These are phyloP conservation scores for Thaumatotibia leucotreta DNA, from an alignment of 1,140 invertebrate species.

Conservation along the genomic window DNA sequence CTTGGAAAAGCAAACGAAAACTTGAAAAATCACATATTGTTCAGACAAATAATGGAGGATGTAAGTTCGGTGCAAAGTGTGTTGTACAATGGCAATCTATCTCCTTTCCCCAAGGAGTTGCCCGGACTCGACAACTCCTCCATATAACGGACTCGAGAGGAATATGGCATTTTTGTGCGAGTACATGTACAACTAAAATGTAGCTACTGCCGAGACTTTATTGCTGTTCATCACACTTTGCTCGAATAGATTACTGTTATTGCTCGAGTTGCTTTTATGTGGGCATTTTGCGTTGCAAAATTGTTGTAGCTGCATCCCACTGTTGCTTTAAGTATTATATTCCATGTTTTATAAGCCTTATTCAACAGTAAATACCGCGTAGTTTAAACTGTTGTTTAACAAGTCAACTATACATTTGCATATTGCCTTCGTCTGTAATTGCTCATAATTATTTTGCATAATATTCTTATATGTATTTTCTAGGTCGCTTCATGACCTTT, in stretches of 20 bases:
- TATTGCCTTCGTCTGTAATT: not conserved
- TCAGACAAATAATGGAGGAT: constrained; percentile 28
- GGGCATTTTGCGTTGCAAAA: constrained; percentile 11
- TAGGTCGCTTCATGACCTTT: not conserved
- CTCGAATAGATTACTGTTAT: constrained; percentile 22
- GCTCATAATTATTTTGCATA: not conserved
- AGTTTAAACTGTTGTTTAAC: not conserved
- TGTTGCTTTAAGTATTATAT: not conserved
- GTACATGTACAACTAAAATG: constrained; percentile 18
- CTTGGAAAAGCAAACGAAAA: not conserved
- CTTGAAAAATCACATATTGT: constrained; percentile 13
- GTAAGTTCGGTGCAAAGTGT: constrained; percentile 25
- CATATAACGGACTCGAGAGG: constrained; percentile 23
- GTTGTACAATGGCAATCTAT: constrained; percentile 37
- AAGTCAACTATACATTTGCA: not conserved
- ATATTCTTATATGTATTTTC: not conserved
- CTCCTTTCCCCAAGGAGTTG: constrained; percentile 33
- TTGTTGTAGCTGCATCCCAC: constrained; percentile 4
- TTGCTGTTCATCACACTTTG: constrained; percentile 21
- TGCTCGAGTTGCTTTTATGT: constrained; percentile 15
- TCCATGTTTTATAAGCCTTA: not conserved
- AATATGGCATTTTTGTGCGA: constrained; percentile 29
- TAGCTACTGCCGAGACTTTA: constrained; percentile 20
- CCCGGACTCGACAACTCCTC: constrained; percentile 19
- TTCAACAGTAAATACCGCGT: not conserved